Base-by-base conservation (phyloP, 2,888 invertebrate species). In the Lomographa bimaculata region DNA sequence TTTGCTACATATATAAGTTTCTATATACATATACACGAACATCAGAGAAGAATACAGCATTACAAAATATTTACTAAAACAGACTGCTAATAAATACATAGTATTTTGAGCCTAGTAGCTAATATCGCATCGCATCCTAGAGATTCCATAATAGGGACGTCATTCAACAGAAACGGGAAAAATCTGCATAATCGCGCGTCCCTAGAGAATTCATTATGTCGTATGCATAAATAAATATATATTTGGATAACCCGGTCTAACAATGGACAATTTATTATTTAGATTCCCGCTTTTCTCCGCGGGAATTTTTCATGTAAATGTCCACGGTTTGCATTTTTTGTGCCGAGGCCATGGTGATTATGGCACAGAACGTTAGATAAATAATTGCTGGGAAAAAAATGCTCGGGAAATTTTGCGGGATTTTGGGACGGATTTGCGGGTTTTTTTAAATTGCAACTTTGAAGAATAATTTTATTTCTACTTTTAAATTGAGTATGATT, bases 231-330 rank as follows among this genome's bases (percentile, higher is more conserved):
- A 79, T 81, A 80, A 80, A 79, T 82, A 73, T 72, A 69, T 65
- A 72, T 72, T 70, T 70, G 71, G 72, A 72, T 73, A 74, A 75
- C 59, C 61, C 59, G 65, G 59, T 66, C 72, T 73, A 73, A 83
- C 79, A 81, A 85, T 84, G 73, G 77, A 83, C 81, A 84, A 84
- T 85, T 84, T 83, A 83, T 83, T 85, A 84, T 85, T 85, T 81
- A 84, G 82, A 85, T 83, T 79, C 74, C 61, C 64, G 64, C 60
- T 70, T 66, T 72, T 63, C 65, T 60, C 50, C 47, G 60, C 59
- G 60, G 60, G 71, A 66, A 71, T 78, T 80, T 80, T 79, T 80
- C 72, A 80, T 80, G 74, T 73, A 75, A 81, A 80, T 79, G 64
- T 64, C 49, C 56, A 54, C 57, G 62, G 70, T 60, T 64, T 60